A percentile compares a stretch with the other conserved stretches of the same genome.
Conservation (phyloP, 2,888 invertebrate species). For the Ischnus inquisitorius region DNA sequence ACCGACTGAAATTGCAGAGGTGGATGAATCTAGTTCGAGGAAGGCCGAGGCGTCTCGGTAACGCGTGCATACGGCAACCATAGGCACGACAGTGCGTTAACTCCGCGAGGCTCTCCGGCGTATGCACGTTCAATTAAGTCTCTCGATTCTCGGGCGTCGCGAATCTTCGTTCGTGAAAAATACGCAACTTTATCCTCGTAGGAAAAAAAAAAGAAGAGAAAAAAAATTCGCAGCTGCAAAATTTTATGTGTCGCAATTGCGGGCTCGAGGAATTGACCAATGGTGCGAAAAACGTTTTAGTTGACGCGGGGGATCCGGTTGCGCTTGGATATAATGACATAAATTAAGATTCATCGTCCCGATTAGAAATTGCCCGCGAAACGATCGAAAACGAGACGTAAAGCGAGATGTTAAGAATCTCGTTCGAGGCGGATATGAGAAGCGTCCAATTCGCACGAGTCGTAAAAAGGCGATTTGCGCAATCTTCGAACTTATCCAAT, state of each 20-base stretch:
- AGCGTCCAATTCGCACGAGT: not conserved
- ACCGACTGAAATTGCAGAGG: constrained; percentile 64
- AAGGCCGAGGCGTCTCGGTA: constrained; percentile 49
- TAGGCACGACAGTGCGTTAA: constrained; percentile 4
- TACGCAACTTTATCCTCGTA: not conserved
- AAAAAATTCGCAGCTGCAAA: constrained; percentile 32
- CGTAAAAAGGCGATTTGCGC: constrained; percentile 37
- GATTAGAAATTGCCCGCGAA: constrained; percentile 39
- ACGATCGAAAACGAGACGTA: constrained; percentile 37
- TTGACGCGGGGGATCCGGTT: not conserved
- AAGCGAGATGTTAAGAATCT: constrained; percentile 10
- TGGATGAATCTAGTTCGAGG: constrained; percentile 59
- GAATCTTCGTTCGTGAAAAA: constrained; percentile 25
- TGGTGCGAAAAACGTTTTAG: constrained; percentile 24
- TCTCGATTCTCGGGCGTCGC: constrained; percentile 47
- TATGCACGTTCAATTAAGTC: constrained; percentile 62
- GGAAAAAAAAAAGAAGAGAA: not conserved
- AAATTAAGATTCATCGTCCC: constrained; percentile 47
- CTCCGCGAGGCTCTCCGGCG: not conserved
- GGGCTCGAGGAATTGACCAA: constrained; percentile 29
- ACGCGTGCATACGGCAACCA: constrained; percentile 8
- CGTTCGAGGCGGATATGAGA: not conserved
- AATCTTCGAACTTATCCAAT: constrained; percentile 52
- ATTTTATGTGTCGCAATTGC: constrained; percentile 35
- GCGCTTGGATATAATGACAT: constrained; percentile 13